Conservation (phyloP, 1,140 invertebrate species). For the Gryllus bimaculatus region DNA sequence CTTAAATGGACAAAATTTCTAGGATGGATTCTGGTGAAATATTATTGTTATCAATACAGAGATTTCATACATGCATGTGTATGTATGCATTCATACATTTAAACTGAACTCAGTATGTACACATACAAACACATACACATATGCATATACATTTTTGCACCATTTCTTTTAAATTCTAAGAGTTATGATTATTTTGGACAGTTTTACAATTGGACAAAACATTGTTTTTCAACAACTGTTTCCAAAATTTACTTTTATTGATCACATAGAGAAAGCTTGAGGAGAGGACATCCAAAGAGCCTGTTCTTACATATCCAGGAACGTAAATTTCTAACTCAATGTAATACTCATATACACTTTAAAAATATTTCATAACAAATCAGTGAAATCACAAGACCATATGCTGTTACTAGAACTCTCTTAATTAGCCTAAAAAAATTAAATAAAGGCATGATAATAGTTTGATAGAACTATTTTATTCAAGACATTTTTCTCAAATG, state of each 20-base stretch:
- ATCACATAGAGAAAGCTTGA: neutral
- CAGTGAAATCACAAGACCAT: too few relatives aligned
- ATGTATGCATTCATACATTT: neutral
- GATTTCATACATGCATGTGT: neutral
- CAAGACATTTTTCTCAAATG: too few relatives aligned
- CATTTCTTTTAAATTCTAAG: constrained; percentile 7
- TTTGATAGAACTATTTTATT: too few relatives aligned
- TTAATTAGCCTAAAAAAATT: too few relatives aligned
- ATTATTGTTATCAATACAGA: constrained; percentile 14
- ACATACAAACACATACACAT: neutral
- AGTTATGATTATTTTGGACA: constrained; percentile 14
- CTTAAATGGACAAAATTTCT: constrained; percentile 18
- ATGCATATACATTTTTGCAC: neutral
- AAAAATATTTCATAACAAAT: too few relatives aligned
- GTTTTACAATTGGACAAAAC: constrained; percentile 17
- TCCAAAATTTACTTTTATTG: neutral
- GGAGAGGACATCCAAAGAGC: neutral
- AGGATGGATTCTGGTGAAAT: constrained; percentile 20
- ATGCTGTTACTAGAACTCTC: too few relatives aligned
- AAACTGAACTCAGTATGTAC: neutral
- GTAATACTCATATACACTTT: too few relatives aligned
- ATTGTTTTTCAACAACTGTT: neutral
- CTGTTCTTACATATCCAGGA: neutral
- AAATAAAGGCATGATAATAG: too few relatives aligned
- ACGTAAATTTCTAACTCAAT: too few relatives aligned